Conservation (phyloP, 2,113 vertebrate species). For the Tauraco erythrolophus region DNA sequence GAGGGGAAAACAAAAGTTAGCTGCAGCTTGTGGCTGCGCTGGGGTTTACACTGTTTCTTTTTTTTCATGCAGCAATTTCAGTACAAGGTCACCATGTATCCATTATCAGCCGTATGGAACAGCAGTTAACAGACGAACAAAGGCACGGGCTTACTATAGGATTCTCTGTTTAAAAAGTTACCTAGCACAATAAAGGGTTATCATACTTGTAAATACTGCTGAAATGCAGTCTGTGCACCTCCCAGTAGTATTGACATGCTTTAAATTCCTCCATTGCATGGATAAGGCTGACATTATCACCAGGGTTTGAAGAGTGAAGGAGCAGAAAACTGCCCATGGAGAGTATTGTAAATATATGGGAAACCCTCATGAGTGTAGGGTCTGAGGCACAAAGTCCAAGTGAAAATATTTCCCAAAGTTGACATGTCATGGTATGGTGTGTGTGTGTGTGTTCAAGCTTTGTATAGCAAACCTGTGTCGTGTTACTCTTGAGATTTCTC, state of each 20-base stretch:
- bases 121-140: constrained; percentile 59
- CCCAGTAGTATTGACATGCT: constrained; percentile 16
- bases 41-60: not conserved
- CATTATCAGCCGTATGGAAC: constrained; percentile 49
- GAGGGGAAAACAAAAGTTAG: not conserved
- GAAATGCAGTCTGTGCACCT: constrained; percentile 22
- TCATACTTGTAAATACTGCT: constrained; percentile 51
- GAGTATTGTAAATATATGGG: not conserved
- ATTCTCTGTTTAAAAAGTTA: constrained; percentile 68
- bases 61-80: not conserved
- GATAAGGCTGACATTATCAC: constrained; percentile 19
- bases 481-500: not conserved
- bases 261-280: constrained; percentile 42
- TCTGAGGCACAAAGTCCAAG: not conserved
- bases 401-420: not conserved
- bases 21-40: not conserved
- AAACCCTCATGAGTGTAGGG: not conserved
- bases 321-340: not conserved
- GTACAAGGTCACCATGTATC: constrained; percentile 51
- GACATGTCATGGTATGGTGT: not conserved
- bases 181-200: constrained; percentile 60
- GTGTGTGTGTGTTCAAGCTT: not conserved
- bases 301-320: not conserved
- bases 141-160: constrained; percentile 27
- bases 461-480: not conserved